These are phyloP conservation scores for Eurytoma californica DNA, from an alignment of 2,888 invertebrate genomes.

Conservation along the genomic window DNA sequence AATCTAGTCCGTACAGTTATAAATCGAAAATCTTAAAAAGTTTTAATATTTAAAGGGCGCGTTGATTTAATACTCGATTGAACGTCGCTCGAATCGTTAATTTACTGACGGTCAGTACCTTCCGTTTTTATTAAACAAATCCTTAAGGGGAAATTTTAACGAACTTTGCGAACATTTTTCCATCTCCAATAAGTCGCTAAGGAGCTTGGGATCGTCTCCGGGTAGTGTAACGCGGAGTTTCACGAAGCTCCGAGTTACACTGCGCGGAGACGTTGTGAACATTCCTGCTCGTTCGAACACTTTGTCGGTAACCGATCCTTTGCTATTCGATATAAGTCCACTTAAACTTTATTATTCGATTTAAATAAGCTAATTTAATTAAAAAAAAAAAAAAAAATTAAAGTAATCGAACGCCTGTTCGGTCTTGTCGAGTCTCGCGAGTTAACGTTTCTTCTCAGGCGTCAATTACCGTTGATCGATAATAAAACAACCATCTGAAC, in stretches of 20 bases:
- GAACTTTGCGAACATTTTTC: background rate
- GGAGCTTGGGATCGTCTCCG: conserved; percentile 19
- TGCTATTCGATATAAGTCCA: no score
- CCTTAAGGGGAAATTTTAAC: no score
- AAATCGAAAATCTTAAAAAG: background rate
- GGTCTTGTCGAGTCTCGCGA: background rate
- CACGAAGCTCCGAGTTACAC: conserved; percentile 10
- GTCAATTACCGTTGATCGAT: conserved; percentile 12
- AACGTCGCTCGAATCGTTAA: background rate
- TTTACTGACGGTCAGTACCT: background rate
- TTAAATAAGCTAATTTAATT: conserved; percentile 6
- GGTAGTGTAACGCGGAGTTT: conserved; percentile 27
- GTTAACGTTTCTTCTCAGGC: background rate
- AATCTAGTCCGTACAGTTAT: conserved; percentile 16
- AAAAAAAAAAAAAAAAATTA: conserved; percentile 14
- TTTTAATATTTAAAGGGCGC: background rate
- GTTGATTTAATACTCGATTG: no score
- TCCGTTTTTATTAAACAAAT: no score
- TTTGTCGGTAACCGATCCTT: background rate
- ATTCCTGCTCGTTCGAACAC: no score
- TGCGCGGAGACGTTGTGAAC: conserved; percentile 30
- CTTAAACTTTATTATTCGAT: background rate
- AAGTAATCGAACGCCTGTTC: background rate
- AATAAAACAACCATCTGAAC: background rate
- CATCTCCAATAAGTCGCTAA: conserved; percentile 30